These are phyloP conservation scores for Acropternis orthonyx DNA, from an alignment of 2,797 vertebrate species.

Conservation along the genomic window DNA sequence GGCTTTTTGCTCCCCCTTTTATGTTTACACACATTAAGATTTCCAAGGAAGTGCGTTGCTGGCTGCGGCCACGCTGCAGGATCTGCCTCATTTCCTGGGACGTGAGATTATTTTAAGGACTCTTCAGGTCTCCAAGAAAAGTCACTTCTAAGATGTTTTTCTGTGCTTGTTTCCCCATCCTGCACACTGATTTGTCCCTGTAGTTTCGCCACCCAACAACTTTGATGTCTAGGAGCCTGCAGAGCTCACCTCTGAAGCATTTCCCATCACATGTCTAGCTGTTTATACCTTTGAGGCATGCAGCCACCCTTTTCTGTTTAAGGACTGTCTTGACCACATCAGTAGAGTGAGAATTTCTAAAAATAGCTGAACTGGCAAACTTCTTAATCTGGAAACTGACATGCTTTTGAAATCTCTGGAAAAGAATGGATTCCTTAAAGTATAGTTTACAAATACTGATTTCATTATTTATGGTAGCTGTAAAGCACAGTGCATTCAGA, in stretches of 20 bases:
- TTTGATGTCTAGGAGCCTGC: conserved; percentile 44
- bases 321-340: conserved; percentile 62
- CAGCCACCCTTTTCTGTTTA: conserved; percentile 51
- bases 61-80: not conserved
- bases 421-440: conserved; percentile 52
- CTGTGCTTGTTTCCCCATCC: not conserved
- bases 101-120: not conserved
- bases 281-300: conserved; percentile 55
- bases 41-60: conserved; percentile 8
- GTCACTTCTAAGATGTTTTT: conserved; percentile 32
- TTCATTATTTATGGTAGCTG: conserved; percentile 60
- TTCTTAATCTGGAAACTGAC: conserved; percentile 52
- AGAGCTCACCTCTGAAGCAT: conserved; percentile 4
- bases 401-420: conserved; percentile 51
- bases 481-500: conserved; percentile 30
- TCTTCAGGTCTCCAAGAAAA: conserved; percentile 18
- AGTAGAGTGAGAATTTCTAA: conserved; percentile 54
- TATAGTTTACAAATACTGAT: conserved; percentile 59
- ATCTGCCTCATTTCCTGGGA: conserved; percentile 34
- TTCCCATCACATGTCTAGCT: conserved; percentile 28
- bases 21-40: not conserved
- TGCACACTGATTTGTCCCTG: not conserved
- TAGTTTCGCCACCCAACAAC: conserved; percentile 9
- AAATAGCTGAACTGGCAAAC: conserved; percentile 52
- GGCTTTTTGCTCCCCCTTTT: not conserved